Evolutionary conservation across 2,797 vertebrate species (phyloP).

Genomic region (Rhinogobio ventralis): DNA sequence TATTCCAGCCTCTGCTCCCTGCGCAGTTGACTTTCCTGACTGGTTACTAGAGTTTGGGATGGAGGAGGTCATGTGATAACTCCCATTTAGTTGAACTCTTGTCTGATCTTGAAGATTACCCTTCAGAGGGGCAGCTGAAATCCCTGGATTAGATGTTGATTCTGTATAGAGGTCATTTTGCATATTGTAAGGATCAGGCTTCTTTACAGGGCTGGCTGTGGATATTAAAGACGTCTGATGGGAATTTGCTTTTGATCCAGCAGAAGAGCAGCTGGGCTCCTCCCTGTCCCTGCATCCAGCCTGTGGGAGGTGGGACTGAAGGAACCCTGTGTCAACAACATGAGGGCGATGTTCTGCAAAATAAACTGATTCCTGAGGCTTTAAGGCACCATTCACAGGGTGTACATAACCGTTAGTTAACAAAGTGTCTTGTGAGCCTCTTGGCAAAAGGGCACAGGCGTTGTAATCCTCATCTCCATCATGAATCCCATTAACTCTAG

Average conservation of each 20-base stretch:
- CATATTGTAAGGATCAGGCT: slow-evolving; percentile 55
- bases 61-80: slow-evolving; percentile 67
- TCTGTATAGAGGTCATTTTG: slow-evolving; percentile 58
- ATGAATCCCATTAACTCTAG: slow-evolving; percentile 70
- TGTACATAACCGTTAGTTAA: slow-evolving; percentile 88
- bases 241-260: slow-evolving; percentile 82
- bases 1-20: slow-evolving; percentile 79
- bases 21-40: slow-evolving; percentile 63
- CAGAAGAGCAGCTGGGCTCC: slow-evolving; percentile 39
- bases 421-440: slow-evolving; percentile 73
- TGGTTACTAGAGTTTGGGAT: slow-evolving; percentile 41
- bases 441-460: slow-evolving; percentile 66
- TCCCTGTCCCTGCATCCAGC: slow-evolving; percentile 16
- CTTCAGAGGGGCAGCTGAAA: slow-evolving; percentile 58
- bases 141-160: slow-evolving; percentile 63
- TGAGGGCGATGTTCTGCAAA: slow-evolving; percentile 66
- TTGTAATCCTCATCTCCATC: slow-evolving; percentile 67
- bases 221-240: slow-evolving; percentile 80
- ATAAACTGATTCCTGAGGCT: slow-evolving; percentile 77
- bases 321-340: slow-evolving; percentile 28
- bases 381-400: slow-evolving; percentile 95
- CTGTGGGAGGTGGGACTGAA: slow-evolving; percentile 53
- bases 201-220: slow-evolving; percentile 76
- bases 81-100: slow-evolving; percentile 72
- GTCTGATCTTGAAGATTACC: slow-evolving; percentile 48